phyloP scores from a whole-genome alignment of 2,113 vertebrate species.

The Rhea pennata region DNA sequence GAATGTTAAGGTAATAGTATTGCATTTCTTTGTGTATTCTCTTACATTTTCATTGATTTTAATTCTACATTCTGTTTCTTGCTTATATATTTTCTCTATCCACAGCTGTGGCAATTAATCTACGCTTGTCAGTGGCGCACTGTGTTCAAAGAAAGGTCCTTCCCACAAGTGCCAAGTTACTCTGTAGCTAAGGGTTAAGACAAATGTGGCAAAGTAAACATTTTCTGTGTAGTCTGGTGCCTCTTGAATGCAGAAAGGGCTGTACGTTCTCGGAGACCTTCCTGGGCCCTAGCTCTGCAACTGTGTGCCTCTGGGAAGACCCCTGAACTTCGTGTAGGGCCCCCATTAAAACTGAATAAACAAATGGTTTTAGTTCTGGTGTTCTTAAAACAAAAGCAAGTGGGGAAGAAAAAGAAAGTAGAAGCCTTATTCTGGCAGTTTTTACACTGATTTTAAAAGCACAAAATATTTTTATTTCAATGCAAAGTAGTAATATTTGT shows the following conservation, averaged over 20 bases:
- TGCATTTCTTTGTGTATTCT: neutral
- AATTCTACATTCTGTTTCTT: neutral
- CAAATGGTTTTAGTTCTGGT: neutral
- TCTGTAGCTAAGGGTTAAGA: neutral
- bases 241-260: neutral
- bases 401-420: neutral
- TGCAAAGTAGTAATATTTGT: neutral
- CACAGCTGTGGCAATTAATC: neutral
- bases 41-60: neutral
- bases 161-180: neutral
- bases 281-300: neutral
- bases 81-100: neutral
- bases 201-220: neutral
- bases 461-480: neutral
- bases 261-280: neutral
- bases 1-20: neutral
- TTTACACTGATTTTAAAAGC: neutral
- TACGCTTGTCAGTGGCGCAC: neutral
- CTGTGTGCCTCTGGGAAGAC: neutral
- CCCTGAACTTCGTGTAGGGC: neutral
- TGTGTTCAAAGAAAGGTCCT: neutral
- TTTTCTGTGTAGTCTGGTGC: neutral
- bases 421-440: neutral
- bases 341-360: neutral
- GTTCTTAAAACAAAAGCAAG: neutral